These are phyloP conservation scores for Physeter macrocephalus DNA, from an alignment of 2,113 vertebrate genomes.

Conservation along the genomic window DNA sequence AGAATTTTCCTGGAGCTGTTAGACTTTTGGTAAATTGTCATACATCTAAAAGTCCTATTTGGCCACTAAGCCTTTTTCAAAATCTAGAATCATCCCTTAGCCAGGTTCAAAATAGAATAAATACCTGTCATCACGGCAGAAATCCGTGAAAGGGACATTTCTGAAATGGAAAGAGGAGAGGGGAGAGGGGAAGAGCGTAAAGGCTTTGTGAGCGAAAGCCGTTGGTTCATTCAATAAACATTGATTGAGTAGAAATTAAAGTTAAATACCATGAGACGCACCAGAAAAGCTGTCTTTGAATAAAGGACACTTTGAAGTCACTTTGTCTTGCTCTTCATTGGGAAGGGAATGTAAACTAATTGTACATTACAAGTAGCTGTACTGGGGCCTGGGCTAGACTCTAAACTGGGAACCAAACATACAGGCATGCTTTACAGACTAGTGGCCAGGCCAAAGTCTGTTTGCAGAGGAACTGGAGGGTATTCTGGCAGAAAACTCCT, in stretches of 20 bases:
- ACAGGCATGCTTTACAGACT: neutral
- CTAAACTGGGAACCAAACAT: neutral
- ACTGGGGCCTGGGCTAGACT: neutral
- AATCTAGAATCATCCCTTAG: neutral
- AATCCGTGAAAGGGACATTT: neutral
- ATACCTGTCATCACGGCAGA: neutral
- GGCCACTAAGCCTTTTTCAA: neutral
- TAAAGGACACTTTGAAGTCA: neutral
- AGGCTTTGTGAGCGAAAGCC: neutral
- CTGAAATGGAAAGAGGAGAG: neutral
- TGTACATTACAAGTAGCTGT: neutral
- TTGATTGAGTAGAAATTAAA: neutral
- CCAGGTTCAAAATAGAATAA: neutral
- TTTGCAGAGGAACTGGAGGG: neutral
- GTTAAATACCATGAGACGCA: neutral
- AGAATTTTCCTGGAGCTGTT: neutral
- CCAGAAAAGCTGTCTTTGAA: neutral
- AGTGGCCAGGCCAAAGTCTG: neutral
- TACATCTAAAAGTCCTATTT: neutral
- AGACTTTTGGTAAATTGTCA: neutral
- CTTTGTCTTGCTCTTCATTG: neutral
- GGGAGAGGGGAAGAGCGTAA: accelerated
- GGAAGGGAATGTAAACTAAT: neutral
- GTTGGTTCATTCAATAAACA: neutral
- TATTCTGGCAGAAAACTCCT: neutral